Base-by-base conservation (phyloP, 2,888 invertebrate genomes). In the Metellina segmentata region DNA sequence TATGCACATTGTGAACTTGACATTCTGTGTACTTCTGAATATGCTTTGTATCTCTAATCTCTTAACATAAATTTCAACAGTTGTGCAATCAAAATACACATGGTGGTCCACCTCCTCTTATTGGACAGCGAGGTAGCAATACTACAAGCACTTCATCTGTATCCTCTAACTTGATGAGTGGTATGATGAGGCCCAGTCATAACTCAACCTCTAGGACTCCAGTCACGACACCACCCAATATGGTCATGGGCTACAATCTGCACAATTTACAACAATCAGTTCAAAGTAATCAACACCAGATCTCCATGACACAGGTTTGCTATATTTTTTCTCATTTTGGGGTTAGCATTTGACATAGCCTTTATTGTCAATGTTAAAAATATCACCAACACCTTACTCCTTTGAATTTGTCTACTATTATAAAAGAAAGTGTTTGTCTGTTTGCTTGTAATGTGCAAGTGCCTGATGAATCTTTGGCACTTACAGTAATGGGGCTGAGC, bases 81-180 rank as follows among this genome's bases (percentile, higher is more conserved):
- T 70, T 92, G 61, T 85, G 92, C 85, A 92, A 81, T 81, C 92
- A 92, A 71, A 88, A 75, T 82, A 53, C 86, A 72, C 89, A 89
- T 77, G 89, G 92, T 11, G 92, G 85, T 11, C 92, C 92, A 1
- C 92, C 92, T 34, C 92, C 92, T 48, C 74, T 92, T n/a, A 89
- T 92, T 89, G 92, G 92, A 20, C 92, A 92, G 49, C 52, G 92
- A 48, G 93, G 94, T 96, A 9, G 95, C 96, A 69, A 95, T 71
- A 52, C 88, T 6, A 7, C 95, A 96, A 61, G 95, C 74, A 83
- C 90, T 16, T 85, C 93, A 53, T 85, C 93, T 7, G 75, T 91
- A 16, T 90, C 93, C 11, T 86, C 93, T 34, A 93, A 91, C 75
- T 95, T 96, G 95, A 95, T 96, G 95, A 96, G 95, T 90, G 95